Percentiles rank a stretch among this genome's conserved stretches.
These are phyloP conservation scores for Idaea biselata DNA, from an alignment of 2,888 invertebrate species.

Conservation along the genomic window DNA sequence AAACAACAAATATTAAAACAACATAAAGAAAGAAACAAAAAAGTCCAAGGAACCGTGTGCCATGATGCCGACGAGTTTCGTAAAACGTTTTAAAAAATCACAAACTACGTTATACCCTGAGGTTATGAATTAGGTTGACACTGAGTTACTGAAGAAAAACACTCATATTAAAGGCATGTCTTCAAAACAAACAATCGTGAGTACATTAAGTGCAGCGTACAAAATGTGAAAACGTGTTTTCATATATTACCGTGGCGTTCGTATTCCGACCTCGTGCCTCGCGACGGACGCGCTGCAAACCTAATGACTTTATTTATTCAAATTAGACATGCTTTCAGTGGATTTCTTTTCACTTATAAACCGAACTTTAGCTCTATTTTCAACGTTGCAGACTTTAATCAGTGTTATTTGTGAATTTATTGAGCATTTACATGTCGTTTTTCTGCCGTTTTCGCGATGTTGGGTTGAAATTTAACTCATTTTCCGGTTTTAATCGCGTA, in stretches of 20 bases:
- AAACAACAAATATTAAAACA: no score
- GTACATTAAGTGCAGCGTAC: neutral
- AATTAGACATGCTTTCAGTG: conserved; percentile 14
- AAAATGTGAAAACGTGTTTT: neutral
- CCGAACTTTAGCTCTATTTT: conserved; percentile 7
- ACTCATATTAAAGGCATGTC: neutral
- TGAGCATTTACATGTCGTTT: neutral
- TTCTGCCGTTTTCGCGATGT: no score
- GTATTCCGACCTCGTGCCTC: conserved; percentile 7
- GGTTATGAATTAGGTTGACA: neutral
- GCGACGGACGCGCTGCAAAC: conserved; percentile 5
- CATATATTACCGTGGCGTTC: conserved; percentile 6
- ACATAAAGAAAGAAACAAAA: no score
- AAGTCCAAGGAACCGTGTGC: no score
- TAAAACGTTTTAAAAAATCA: neutral
- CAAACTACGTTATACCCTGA: no score
- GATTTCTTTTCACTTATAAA: conserved; percentile 6
- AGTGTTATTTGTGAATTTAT: neutral
- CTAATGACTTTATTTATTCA: conserved; percentile 26
- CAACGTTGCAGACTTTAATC: neutral
- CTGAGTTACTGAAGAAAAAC: no score
- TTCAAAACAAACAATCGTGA: neutral
- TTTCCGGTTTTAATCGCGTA: no score
- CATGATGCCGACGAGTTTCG: no score
- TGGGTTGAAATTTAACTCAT: no score